Conservation (phyloP, 2,113 vertebrate genomes). For the Myrmecobius fasciatus region DNA sequence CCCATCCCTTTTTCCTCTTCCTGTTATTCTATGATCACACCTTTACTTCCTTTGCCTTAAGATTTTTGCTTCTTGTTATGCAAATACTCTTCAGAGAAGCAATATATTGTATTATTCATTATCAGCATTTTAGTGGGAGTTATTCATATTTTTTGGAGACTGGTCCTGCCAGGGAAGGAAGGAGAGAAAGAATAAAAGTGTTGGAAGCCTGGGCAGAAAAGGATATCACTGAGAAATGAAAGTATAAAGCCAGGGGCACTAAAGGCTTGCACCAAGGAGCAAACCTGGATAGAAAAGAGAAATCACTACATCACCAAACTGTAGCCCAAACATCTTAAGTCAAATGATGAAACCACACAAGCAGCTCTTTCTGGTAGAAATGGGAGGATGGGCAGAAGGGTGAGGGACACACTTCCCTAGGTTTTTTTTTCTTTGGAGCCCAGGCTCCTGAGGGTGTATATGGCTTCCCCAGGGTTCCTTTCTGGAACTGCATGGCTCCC, state of each 20-base stretch:
- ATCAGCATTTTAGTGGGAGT: neutral
- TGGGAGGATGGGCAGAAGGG: neutral
- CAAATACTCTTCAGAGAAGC: conserved; percentile 51
- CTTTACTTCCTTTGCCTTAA: neutral
- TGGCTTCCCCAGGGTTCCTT: neutral
- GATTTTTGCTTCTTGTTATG: conserved; percentile 55
- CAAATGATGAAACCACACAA: neutral
- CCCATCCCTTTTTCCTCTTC: neutral
- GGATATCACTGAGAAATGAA: neutral
- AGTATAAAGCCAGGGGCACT: neutral
- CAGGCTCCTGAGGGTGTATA: neutral
- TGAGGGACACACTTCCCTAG: no score
- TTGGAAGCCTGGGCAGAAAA: neutral
- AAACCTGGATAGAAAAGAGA: neutral
- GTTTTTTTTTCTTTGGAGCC: neutral
- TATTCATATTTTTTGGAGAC: conserved; percentile 45
- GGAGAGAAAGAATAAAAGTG: neutral
- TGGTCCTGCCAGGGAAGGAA: conserved; percentile 16
- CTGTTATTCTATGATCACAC: neutral
- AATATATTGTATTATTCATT: neutral
- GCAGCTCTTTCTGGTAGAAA: neutral
- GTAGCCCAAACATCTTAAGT: neutral
- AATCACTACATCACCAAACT: neutral
- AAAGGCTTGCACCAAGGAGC: neutral
- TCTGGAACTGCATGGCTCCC: neutral